Percentiles rank a stretch among this genome's conserved stretches.
phyloP scores from a whole-genome alignment of 1,140 invertebrate genomes.

The Wasmannia auropunctata region DNA sequence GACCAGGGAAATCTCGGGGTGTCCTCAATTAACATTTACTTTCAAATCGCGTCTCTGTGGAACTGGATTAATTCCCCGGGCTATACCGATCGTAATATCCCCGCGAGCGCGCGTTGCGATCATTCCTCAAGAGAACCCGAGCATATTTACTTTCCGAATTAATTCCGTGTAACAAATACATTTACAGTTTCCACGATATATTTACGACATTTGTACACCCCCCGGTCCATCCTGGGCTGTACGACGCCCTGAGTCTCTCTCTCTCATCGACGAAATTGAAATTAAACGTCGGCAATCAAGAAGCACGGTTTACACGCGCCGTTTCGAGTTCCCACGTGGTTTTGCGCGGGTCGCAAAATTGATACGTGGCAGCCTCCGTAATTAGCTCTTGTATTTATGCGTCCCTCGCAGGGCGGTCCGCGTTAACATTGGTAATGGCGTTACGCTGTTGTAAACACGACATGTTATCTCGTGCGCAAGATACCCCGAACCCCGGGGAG shows the following conservation, averaged over 20 bases:
- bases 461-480: slow-evolving; percentile 72
- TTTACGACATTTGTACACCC: slow-evolving; percentile 19
- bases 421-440: slow-evolving; percentile 75
- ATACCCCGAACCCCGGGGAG: slow-evolving; percentile 33
- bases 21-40: slow-evolving; percentile 52
- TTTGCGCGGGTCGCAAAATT: slow-evolving; percentile 71
- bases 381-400: slow-evolving; percentile 77
- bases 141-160: not conserved
- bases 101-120: not conserved
- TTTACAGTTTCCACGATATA: not conserved
- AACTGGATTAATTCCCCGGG: slow-evolving; percentile 29
- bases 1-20: slow-evolving; percentile 1
- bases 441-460: slow-evolving; percentile 75
- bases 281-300: slow-evolving; percentile 63
- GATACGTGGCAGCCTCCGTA: slow-evolving; percentile 74
- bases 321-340: slow-evolving; percentile 58
- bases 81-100: slow-evolving; percentile 10
- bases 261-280: not conserved
- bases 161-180: not conserved
- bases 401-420: slow-evolving; percentile 65
- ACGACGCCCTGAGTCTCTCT: not conserved
- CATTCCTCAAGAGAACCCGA: not conserved
- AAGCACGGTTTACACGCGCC: slow-evolving; percentile 52
- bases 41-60: slow-evolving; percentile 40
- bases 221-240: not conserved